phyloP scores from a whole-genome alignment of 2,888 invertebrate genomes.

The Onchidella celtica region DNA sequence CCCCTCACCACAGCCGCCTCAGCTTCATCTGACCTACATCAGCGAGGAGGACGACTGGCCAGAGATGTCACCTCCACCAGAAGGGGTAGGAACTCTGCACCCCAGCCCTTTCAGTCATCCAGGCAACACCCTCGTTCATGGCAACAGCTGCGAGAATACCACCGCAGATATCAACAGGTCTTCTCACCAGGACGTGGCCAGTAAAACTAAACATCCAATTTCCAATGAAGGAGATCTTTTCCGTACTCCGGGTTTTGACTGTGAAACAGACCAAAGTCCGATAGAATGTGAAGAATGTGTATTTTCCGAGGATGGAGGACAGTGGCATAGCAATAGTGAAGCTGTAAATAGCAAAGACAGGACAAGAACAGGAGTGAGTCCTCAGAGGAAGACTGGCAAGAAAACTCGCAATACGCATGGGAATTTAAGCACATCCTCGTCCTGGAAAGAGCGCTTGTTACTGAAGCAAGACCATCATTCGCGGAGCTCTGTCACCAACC shows the following conservation, averaged over 20 bases:
- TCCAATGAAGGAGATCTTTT: no score
- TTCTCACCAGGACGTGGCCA: no score
- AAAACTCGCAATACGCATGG: not conserved
- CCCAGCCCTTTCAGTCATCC: not conserved
- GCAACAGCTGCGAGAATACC: not conserved
- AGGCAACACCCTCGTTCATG: not conserved
- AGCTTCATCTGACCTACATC: slow-evolving; percentile 14
- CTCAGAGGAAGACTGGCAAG: not conserved
- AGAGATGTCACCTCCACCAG: not conserved
- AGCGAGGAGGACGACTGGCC: not conserved
- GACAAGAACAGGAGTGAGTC: not conserved
- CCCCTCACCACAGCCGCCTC: not conserved
- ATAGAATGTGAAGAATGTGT: no score
- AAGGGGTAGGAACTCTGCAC: not conserved
- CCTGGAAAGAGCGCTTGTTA: not conserved
- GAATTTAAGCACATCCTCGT: not conserved
- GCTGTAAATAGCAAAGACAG: not conserved
- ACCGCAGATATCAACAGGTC: slow-evolving; percentile 9
- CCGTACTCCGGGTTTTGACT: no score
- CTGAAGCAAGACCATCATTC: not conserved
- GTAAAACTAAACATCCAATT: no score
- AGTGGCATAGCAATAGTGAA: not conserved
- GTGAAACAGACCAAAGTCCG: no score
- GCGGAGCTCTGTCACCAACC: not conserved
- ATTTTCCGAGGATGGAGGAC: not conserved